phyloP scores from a whole-genome alignment of 2,888 invertebrate species.

The Cephus spinipes region DNA sequence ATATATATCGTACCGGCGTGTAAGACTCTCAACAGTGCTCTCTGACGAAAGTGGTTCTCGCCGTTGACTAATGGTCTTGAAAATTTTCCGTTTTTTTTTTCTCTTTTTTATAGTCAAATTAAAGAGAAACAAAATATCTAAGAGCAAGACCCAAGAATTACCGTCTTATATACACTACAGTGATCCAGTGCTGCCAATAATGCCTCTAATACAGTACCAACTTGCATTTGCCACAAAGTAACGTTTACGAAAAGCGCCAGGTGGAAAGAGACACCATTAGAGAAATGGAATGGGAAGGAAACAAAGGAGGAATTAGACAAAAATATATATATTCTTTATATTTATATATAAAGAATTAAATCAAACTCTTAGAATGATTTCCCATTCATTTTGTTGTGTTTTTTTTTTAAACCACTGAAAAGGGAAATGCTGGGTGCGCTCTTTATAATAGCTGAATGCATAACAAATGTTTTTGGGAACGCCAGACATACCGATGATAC shows the following conservation, averaged over 20 bases:
- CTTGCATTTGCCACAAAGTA: slow-evolving; percentile 46
- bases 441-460: not conserved
- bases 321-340: slow-evolving; percentile 2
- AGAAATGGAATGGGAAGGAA: slow-evolving; percentile 16
- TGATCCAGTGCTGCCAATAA: slow-evolving; percentile 65
- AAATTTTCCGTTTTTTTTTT: not conserved
- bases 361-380: not conserved
- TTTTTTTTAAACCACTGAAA: not conserved
- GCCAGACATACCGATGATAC: slow-evolving; percentile 65
- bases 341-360: not conserved
- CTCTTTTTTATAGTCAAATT: not conserved
- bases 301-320: slow-evolving; percentile 12
- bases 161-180: slow-evolving; percentile 39
- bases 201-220: slow-evolving; percentile 58
- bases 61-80: not conserved
- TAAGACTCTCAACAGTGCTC: slow-evolving; percentile 48
- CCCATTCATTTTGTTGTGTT: not conserved
- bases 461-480: slow-evolving; percentile 47
- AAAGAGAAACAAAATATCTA: slow-evolving; percentile 18
- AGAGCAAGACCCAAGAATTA: slow-evolving; percentile 31
- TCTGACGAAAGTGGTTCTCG: slow-evolving; percentile 29
- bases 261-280: not conserved
- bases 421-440: not conserved
- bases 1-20: slow-evolving; percentile 4
- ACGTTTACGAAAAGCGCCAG: not conserved